Percentiles rank a stretch among this genome's conserved stretches.
phyloP scores from a whole-genome alignment of 2,797 vertebrate genomes.

The Tamandua tetradactyla region DNA sequence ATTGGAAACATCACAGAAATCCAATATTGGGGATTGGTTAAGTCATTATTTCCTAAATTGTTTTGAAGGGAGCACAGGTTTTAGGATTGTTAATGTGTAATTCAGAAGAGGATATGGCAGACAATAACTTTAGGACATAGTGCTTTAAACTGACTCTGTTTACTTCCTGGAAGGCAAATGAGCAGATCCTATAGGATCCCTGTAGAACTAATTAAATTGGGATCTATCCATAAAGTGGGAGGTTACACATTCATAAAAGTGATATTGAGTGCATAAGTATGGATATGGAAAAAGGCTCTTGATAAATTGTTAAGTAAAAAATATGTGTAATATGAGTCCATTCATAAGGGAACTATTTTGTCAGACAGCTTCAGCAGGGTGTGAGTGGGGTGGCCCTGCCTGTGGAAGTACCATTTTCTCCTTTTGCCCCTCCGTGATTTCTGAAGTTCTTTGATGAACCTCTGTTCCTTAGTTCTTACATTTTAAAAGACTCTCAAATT shows the following conservation, averaged over 20 bases:
- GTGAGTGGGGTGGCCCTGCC: background rate
- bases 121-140: background rate
- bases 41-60: constrained; percentile 25
- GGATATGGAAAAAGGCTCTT: background rate
- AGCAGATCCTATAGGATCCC: background rate
- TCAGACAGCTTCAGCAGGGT: background rate
- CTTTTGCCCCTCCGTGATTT: background rate
- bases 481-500: constrained; percentile 50
- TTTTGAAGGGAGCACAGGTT: constrained; percentile 19
- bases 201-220: background rate
- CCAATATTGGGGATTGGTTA: background rate
- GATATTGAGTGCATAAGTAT: background rate
- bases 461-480: background rate
- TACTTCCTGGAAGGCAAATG: background rate
- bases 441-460: background rate
- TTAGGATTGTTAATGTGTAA: constrained; percentile 1
- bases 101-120: background rate
- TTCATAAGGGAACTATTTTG: background rate
- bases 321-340: background rate
- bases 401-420: background rate
- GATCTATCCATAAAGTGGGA: background rate
- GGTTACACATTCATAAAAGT: background rate
- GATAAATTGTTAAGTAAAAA: background rate
- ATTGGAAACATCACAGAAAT: background rate
- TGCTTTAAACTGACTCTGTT: background rate